Percentiles rank a stretch among this genome's conserved stretches.
phyloP scores from a whole-genome alignment of 2,888 invertebrate genomes.

The Yponomeuta plumbellus region DNA sequence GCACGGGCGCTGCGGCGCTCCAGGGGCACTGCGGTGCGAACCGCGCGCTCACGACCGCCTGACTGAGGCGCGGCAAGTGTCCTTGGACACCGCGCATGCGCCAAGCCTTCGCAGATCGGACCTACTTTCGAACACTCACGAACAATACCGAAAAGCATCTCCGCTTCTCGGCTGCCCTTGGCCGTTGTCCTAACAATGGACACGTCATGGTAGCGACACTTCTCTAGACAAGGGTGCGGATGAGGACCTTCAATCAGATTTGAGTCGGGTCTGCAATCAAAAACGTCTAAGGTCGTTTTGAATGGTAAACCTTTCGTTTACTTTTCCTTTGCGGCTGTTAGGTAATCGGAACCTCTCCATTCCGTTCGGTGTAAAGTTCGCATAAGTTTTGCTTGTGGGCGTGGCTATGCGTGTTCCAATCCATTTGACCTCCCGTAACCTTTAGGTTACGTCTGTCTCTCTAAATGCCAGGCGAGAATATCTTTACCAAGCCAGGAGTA shows the following conservation, averaged over 20 bases:
- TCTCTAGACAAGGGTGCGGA: background rate
- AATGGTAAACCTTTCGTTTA: background rate
- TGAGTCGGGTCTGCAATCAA: background rate
- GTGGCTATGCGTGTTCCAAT: conserved; percentile 48
- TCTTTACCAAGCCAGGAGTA: background rate
- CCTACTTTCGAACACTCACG: conserved; percentile 41
- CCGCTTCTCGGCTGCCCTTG: conserved; percentile 11
- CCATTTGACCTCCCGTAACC: conserved; percentile 37
- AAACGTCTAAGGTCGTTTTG: background rate
- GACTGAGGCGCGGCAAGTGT: conserved; percentile 68
- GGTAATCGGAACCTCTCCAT: background rate
- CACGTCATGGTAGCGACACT: background rate
- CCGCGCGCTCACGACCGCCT: conserved; percentile 62
- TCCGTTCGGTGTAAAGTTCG: background rate
- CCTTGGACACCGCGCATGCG: conserved; percentile 66
- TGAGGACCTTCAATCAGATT: conserved; percentile 3
- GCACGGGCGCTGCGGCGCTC: conserved; percentile 13
- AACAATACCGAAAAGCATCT: conserved; percentile 34
- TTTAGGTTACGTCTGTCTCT: conserved; percentile 12
- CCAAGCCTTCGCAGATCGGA: conserved; percentile 37
- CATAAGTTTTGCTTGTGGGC: conserved; percentile 29
- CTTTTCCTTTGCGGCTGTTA: background rate
- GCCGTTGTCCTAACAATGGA: conserved; percentile 10
- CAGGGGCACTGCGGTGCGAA: conserved; percentile 29
- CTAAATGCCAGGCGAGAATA: conserved; percentile 5